phyloP scores from a whole-genome alignment of 1,140 invertebrate genomes.

The Atta texana region DNA sequence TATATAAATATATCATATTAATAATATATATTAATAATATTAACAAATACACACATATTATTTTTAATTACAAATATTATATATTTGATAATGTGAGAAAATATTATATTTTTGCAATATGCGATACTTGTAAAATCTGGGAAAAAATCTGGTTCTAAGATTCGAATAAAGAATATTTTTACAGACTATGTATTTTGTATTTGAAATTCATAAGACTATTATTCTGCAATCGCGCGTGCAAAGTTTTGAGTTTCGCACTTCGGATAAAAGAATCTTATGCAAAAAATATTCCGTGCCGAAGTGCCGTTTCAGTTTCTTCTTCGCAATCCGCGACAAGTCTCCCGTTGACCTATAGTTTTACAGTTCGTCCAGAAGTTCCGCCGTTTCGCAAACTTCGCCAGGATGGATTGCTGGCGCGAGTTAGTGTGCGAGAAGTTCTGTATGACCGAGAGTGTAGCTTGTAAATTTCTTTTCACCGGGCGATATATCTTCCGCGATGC shows the following conservation, averaged over 20 bases:
- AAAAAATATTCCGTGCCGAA: slow-evolving; percentile 45
- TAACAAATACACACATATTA: not conserved
- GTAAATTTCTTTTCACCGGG: slow-evolving; percentile 58
- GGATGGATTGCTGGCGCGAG: slow-evolving; percentile 47
- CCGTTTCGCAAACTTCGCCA: slow-evolving; percentile 42
- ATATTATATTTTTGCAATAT: not conserved
- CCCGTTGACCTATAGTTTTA: slow-evolving; percentile 38
- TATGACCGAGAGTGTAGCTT: slow-evolving; percentile 59
- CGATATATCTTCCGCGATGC: slow-evolving; percentile 34
- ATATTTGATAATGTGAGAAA: not conserved
- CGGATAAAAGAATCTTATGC: slow-evolving; percentile 1
- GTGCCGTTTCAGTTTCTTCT: slow-evolving; percentile 33
- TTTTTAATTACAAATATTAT: not conserved
- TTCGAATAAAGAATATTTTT: not conserved
- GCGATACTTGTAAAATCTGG: not conserved
- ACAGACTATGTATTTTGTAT: not conserved
- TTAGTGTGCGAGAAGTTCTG: slow-evolving; percentile 20
- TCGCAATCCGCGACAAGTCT: not conserved
- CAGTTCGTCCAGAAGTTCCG: slow-evolving; percentile 37
- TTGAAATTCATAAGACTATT: slow-evolving; percentile 39
- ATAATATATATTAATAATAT: not conserved
- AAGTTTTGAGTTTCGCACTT: slow-evolving; percentile 33
- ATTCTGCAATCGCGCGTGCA: not conserved
- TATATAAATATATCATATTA: not conserved
- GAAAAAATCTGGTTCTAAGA: slow-evolving; percentile 1